Evolutionary conservation across 2,888 invertebrate genomes (phyloP).

Genomic region (Heliconius aoede): DNA sequence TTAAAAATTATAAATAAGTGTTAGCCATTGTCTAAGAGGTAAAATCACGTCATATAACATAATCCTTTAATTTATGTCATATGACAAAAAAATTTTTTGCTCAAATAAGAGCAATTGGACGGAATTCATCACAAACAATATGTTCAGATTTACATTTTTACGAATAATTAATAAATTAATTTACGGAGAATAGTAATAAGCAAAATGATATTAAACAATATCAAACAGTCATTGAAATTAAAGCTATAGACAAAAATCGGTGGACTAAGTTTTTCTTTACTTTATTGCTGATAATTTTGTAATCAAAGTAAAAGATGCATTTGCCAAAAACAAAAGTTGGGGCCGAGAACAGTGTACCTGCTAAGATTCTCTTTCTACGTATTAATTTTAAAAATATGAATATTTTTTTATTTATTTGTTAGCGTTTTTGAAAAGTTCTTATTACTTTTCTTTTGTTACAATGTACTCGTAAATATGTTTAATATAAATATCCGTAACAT

Average conservation of each 20-base stretch:
- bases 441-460: neutral
- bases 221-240: slow-evolving; percentile 4
- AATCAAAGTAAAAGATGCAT: neutral
- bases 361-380: neutral
- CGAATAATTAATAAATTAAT: neutral
- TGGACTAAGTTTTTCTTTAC: neutral
- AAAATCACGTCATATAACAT: neutral
- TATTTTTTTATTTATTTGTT: too few relatives aligned
- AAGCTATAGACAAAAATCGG: slow-evolving; percentile 4
- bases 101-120: slow-evolving; percentile 1
- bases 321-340: neutral
- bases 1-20: neutral
- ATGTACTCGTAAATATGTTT: too few relatives aligned
- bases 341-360: neutral
- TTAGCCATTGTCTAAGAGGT: neutral
- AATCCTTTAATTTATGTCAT: neutral
- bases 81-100: neutral
- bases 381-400: neutral
- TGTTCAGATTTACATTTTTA: neutral
- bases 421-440: neutral
- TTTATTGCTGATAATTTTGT: neutral
- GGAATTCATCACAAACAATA: neutral
- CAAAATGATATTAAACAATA: neutral
- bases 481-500: neutral
- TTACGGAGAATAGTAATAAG: neutral